Conservation (phyloP, 2,113 vertebrate species). For the Lucifuga dentata region DNA sequence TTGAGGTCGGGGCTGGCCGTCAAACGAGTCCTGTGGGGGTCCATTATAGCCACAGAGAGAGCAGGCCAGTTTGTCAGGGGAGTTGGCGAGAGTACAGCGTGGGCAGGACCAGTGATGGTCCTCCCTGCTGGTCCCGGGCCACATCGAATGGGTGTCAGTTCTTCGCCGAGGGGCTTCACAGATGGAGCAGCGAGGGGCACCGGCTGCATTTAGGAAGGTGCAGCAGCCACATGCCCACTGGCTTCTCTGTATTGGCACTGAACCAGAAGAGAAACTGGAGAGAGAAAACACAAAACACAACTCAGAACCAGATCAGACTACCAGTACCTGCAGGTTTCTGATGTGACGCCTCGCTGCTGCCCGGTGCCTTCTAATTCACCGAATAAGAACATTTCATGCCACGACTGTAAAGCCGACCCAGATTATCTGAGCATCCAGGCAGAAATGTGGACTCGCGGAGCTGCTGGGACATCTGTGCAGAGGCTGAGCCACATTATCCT, state of each 20-base stretch:
- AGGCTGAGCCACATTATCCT: conserved; percentile 41
- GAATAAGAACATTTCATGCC: neutral
- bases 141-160: conserved; percentile 84
- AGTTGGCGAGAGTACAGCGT: conserved; percentile 89
- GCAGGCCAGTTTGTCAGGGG: conserved; percentile 80
- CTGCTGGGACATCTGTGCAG: neutral
- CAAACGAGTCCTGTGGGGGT: neutral
- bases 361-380: neutral
- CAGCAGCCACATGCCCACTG: conserved; percentile 92
- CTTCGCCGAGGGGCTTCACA: conserved; percentile 88
- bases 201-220: conserved; percentile 87
- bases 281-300: neutral
- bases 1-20: conserved; percentile 29
- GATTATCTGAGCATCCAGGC: conserved; percentile 18
- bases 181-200: conserved; percentile 89
- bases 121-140: conserved; percentile 81
- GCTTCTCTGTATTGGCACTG: conserved; percentile 83
- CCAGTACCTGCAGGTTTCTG: too few species aligned
- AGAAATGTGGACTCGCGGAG: conserved; percentile 1
- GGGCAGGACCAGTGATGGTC: conserved; percentile 88
- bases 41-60: conserved; percentile 81
- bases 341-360: neutral
- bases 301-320: too few species aligned
- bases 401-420: conserved; percentile 1
- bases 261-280: conserved; percentile 83